Evolutionary conservation across 1,140 invertebrate genomes (phyloP).

Genomic region (Drosophila setifemur): DNA sequence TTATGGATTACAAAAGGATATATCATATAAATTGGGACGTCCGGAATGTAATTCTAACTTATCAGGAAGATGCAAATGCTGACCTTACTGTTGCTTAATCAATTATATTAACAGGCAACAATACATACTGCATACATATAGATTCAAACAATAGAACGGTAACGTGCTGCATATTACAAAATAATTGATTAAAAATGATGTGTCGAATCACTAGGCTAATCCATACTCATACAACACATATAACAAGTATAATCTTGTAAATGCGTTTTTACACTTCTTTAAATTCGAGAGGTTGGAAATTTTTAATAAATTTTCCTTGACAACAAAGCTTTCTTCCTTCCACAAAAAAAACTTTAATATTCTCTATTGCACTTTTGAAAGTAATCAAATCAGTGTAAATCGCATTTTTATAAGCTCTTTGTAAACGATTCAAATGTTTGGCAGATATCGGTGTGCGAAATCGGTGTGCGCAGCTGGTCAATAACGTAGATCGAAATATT

Average conservation of each 20-base stretch:
- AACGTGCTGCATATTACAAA: slow-evolving; percentile 8
- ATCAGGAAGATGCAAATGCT: neutral
- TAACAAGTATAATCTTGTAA: slow-evolving; percentile 13
- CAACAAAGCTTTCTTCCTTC: neutral
- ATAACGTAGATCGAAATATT: too few relatives aligned
- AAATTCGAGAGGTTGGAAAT: neutral
- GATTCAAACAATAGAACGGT: slow-evolving; percentile 40
- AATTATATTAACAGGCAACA: slow-evolving; percentile 23
- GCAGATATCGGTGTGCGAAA: too few relatives aligned
- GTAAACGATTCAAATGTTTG: too few relatives aligned
- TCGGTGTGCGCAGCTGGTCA: too few relatives aligned
- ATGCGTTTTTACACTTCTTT: neutral
- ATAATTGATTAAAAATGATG: slow-evolving; percentile 3
- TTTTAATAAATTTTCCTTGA: too few relatives aligned
- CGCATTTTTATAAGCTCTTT: too few relatives aligned
- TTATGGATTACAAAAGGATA: neutral
- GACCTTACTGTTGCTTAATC: slow-evolving; percentile 25
- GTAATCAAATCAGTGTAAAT: too few relatives aligned
- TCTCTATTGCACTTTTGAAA: too few relatives aligned
- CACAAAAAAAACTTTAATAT: neutral
- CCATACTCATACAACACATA: slow-evolving; percentile 24
- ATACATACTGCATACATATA: slow-evolving; percentile 14
- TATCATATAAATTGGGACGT: too few relatives aligned
- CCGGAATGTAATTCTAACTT: too few relatives aligned
- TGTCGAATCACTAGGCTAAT: slow-evolving; percentile 39